Percentiles rank a stretch among this genome's conserved stretches.
These are phyloP conservation scores for Rhimphoctona megacephalus DNA, from an alignment of 2,888 invertebrate genomes.

Conservation along the genomic window DNA sequence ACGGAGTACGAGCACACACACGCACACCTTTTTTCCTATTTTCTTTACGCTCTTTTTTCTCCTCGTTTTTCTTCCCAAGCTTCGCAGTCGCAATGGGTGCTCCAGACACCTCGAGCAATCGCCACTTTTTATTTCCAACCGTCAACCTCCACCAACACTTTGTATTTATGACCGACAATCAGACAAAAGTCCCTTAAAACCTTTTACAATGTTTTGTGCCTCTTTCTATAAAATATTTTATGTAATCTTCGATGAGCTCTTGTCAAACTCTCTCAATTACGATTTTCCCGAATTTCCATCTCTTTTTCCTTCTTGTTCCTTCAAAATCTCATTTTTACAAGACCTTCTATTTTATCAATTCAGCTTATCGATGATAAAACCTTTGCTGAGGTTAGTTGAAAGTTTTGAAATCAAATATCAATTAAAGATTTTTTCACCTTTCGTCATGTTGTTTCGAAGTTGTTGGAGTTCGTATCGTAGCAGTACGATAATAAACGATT, in stretches of 20 bases:
- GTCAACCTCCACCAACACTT: constrained; percentile 19
- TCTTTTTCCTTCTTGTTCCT: not conserved
- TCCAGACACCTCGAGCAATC: constrained; percentile 56
- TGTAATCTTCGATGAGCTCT: not conserved
- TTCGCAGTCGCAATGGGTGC: constrained; percentile 49
- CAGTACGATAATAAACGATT: too few species aligned
- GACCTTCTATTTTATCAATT: not conserved
- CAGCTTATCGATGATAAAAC: not conserved
- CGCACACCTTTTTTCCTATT: not conserved
- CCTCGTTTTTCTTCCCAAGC: constrained; percentile 27
- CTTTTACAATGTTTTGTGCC: constrained; percentile 37
- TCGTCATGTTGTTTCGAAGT: too few species aligned
- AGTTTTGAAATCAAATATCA: not conserved
- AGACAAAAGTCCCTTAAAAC: constrained; percentile 31
- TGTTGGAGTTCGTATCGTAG: too few species aligned
- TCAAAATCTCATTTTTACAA: not conserved
- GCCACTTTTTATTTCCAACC: constrained; percentile 39
- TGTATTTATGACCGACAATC: constrained; percentile 55
- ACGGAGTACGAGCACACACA: constrained; percentile 12
- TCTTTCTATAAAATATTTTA: constrained; percentile 11
- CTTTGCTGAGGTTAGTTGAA: not conserved
- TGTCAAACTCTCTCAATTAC: constrained; percentile 11
- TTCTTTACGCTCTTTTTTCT: constrained; percentile 13
- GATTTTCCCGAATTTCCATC: not conserved
- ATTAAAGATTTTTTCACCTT: not conserved